Base-by-base conservation (phyloP, 2,113 vertebrate species). In the Rhineura floridana region DNA sequence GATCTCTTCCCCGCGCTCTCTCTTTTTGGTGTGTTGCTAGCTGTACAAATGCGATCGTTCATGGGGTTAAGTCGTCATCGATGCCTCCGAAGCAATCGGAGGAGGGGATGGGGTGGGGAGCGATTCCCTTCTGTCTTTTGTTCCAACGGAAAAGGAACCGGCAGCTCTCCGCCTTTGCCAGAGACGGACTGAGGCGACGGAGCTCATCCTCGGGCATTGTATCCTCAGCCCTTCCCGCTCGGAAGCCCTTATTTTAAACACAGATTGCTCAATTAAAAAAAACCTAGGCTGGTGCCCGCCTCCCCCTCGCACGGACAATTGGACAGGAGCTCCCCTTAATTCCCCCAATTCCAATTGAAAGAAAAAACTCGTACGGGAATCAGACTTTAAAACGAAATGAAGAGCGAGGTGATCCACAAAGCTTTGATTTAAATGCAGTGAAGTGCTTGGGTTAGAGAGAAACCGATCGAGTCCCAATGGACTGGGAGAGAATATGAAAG, bases 41-140 rank as follows among this genome's bases (percentile, higher is more conserved):
- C n/a, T n/a, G n/a, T n/a, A n/a, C n/a, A n/a, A n/a, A n/a, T n/a
- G n/a, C n/a, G n/a, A n/a, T n/a, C n/a, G n/a, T n/a, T n/a, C n/a
- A n/a, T n/a, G n/a, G n/a, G n/a, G n/a, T n/a, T n/a, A n/a, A n/a
- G n/a, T n/a, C n/a, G n/a, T n/a, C n/a, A n/a, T n/a, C n/a, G n/a
- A n/a, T n/a, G n/a, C n/a, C n/a, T n/a, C n/a, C n/a, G 13, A 1
- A 33, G 1, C 28, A 33, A 67, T 59, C 10, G 42, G 88, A 21
- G 1, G 1, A 0, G 21, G 21, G 3, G 4, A 33, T 36, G 2
- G 69, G 21, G n/a, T n/a, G 2, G 21, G 73, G 17, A 46, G 73
- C 7, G n/a, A n/a, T n/a, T n/a, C 55, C 2, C 19, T 59, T 19
- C 55, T 1, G 6, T 59, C 55, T 59, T 75, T 75, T 44, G 73